Base-by-base conservation (phyloP, 2,113 vertebrate species). In the Pseudonaja textilis region DNA sequence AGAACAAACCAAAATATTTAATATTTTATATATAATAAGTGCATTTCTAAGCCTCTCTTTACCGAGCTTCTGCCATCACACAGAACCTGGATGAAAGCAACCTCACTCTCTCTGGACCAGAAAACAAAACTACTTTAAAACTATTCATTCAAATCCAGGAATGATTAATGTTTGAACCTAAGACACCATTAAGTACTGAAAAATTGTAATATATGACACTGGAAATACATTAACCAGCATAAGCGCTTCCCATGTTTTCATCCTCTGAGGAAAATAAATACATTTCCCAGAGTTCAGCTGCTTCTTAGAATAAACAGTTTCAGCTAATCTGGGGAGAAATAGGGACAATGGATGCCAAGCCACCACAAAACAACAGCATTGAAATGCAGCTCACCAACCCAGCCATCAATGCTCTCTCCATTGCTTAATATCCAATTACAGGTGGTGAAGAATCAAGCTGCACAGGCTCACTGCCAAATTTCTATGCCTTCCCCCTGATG, bases 341-440 rank as follows among this genome's bases (percentile, higher is more conserved):
- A 47, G 45, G 81, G 69, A 54, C 16, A 55, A n/a, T 16, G 55
- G 87, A n/a, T 34, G 23, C 55, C 87, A 89, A 55, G 52, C 74
- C 88, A 90, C 47, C 50, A 45, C 61, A 57, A 91, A 93, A 69
- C 59, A 91, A 88, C 74, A 91, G 88, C 87, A 93, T 91, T 91
- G 54, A 39, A 47, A 91, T 93, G 89, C 93, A 91, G 86, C 52
- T 93, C 59, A 56, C 57, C 18, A 85, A 57, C 61, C 52, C 61
- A 29, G 54, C 86, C 54, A 39, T 57, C 86, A 39, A 29, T 74
- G 59, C 90, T 81, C 59, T 88, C 87, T 87, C 85, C 50, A 18
- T 34, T 69, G 90, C 90, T 93, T 92, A 74, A 69, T 47, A 69
- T 22, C 54, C 90, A 93, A 88, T 93, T 91, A 91, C 74, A 90